Base-by-base conservation (phyloP, 2,888 invertebrate species). In the Pachydiplax longipennis region DNA sequence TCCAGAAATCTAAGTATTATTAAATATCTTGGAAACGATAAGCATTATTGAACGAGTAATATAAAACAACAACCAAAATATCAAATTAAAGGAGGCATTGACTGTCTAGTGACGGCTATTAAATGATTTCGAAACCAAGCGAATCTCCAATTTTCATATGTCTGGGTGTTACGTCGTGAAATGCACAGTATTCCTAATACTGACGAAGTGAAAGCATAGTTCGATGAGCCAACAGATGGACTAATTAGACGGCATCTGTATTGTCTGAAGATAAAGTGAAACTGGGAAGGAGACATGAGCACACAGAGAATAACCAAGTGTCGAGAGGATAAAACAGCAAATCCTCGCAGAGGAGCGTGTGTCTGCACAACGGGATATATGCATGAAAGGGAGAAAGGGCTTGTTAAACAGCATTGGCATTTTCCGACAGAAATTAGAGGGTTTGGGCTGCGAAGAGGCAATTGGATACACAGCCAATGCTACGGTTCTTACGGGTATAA, bases 341-440 rank as follows among this genome's bases (percentile, higher is more conserved):
- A 87, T 87, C 87, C 87, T 35, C 35, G 35, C 0, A 37, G 65
- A 12, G 44, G 81, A 37, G 40, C 61, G 37, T 65, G 22, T 37
- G 61, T 61, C 18, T 37, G 37, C 53, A 53, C 53, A 53, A 18
- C 53, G 8, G 61, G 12, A 61, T 37, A 61, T n/a, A 37, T 87
- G 65, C 58, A 87, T 65, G 22, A 37, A 10, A 61, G 87, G 61
- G 61, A 22, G 22, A 61, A 58, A 53, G 87, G 87, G 61, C 37
- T 87, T 87, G 87, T 87, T 87, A 87, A 87, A 65, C 87, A 87
- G 37, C 58, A 87, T 40, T 61, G 61, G 37, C 22, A 61, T 61
- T 4, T 37, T 61, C 35, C 12, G 12, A 15, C 58, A 87, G 22
- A 61, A 61, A 13, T 37, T 35, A 44, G 37, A 8, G n/a, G 80